These are phyloP conservation scores for Notolepis coatsorum DNA, from an alignment of 2,797 vertebrate genomes.

Conservation along the genomic window DNA sequence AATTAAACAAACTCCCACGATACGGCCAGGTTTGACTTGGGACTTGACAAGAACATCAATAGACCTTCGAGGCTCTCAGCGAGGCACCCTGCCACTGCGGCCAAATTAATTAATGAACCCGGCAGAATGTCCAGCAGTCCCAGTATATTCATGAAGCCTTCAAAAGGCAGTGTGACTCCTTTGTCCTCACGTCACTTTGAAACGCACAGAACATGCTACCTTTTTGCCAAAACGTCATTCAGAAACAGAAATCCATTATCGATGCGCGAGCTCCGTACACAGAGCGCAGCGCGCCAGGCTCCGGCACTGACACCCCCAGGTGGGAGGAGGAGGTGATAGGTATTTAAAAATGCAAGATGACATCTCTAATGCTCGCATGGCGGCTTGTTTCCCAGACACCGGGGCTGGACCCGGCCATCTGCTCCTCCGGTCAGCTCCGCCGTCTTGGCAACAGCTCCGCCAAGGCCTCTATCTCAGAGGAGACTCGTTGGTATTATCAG, in stretches of 20 bases:
- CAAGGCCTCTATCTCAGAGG: slow-evolving; percentile 89
- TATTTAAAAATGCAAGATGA: slow-evolving; percentile 85
- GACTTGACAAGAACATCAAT: not conserved
- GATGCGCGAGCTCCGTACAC: slow-evolving; percentile 45
- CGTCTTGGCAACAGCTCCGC: slow-evolving; percentile 87
- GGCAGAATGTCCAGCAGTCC: slow-evolving; percentile 2
- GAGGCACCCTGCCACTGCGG: not conserved
- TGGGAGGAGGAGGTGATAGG: slow-evolving; percentile 70
- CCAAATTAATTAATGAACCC: slow-evolving; percentile 4
- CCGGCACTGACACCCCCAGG: slow-evolving; percentile 75
- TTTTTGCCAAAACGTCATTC: slow-evolving; percentile 58
- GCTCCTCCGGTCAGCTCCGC: slow-evolving; percentile 84
- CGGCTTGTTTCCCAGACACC: slow-evolving; percentile 75
- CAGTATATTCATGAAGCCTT: not conserved
- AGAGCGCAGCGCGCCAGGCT: slow-evolving; percentile 65
- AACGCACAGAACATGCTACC: slow-evolving; percentile 34
- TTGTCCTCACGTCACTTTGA: slow-evolving; percentile 55
- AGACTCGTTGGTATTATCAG: slow-evolving; percentile 87
- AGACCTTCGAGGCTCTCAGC: not conserved
- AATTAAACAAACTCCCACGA: not conserved
- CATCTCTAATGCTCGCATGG: slow-evolving; percentile 80
- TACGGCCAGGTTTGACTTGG: not conserved
- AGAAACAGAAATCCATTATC: slow-evolving; percentile 65
- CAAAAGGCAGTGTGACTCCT: slow-evolving; percentile 35
- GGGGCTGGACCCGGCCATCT: slow-evolving; percentile 81